Evolutionary conservation across 2,113 vertebrate genomes (phyloP).

Genomic region (Mastomys natalensis): DNA sequence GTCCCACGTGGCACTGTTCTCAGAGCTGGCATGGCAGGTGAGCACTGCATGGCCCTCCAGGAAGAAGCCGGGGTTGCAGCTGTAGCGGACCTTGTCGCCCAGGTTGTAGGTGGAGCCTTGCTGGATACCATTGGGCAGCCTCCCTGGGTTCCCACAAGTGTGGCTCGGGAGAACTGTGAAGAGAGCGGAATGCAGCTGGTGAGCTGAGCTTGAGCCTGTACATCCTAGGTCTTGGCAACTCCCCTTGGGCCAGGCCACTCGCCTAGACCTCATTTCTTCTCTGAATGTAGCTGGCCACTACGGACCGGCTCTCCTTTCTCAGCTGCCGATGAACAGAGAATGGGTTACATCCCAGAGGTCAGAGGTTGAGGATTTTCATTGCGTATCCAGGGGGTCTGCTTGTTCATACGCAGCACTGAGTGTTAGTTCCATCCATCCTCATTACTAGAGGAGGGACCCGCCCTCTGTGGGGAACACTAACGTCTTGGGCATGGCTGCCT

Average conservation of each 20-base stretch:
- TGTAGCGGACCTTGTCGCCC: conserved; percentile 97
- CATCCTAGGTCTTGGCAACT: fast-evolving
- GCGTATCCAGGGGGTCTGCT: fast-evolving
- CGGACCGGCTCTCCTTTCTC: not conserved
- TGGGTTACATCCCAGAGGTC: not conserved
- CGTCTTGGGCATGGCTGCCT: not conserved
- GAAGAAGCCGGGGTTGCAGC: conserved; percentile 95
- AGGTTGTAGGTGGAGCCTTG: conserved; percentile 96
- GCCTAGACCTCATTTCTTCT: not conserved
- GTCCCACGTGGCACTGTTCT: conserved; percentile 95
- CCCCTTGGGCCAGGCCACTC: too few relatives aligned
- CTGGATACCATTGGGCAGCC: conserved; percentile 94
- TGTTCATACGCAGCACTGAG: not conserved
- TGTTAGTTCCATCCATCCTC: not conserved
- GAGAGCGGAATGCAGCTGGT: not conserved
- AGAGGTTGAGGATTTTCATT: fast-evolving
- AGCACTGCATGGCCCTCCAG: conserved; percentile 97
- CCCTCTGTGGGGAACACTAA: not conserved
- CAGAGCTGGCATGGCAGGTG: conserved; percentile 92
- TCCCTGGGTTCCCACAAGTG: conserved; percentile 96
- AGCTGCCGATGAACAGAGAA: not conserved
- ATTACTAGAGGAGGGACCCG: not conserved
- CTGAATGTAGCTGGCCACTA: not conserved
- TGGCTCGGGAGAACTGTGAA: conserved; percentile 95
- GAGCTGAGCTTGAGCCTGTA: not conserved